phyloP scores from a whole-genome alignment of 2,113 vertebrate genomes.

The Syngnathus typhle region DNA sequence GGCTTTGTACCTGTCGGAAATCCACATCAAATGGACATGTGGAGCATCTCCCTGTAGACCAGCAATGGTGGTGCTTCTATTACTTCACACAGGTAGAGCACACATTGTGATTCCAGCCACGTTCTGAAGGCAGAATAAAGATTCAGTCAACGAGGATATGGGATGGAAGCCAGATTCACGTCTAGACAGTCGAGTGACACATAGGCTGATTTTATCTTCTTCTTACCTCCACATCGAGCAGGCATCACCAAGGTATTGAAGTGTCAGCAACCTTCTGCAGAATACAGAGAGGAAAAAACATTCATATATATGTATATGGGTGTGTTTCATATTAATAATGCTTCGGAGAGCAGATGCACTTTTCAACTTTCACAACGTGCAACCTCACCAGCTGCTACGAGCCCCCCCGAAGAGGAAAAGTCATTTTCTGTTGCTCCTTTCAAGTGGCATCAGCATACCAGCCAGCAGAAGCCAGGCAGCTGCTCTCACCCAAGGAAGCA shows the following conservation, averaged over 20 bases:
- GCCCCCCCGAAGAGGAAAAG: neutral
- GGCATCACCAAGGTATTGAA: neutral
- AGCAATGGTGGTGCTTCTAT: neutral
- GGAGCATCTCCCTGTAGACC: neutral
- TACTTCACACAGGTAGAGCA: conserved; percentile 2
- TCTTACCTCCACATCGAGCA: neutral
- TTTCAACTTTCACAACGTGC: too few relatives aligned
- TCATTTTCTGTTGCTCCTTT: neutral
- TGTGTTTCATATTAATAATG: too few relatives aligned
- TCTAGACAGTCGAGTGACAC: conserved; percentile 19
- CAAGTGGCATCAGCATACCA: neutral
- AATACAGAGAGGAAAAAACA: neutral
- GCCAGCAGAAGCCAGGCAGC: neutral
- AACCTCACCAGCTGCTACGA: neutral
- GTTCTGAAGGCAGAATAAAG: conserved; percentile 1
- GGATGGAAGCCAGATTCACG: neutral
- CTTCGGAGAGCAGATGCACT: too few relatives aligned
- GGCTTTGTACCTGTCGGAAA: neutral
- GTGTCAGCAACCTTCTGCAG: neutral
- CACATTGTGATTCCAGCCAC: conserved; percentile 5
- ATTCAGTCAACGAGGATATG: neutral
- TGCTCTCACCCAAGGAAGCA: neutral
- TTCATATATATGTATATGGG: too few relatives aligned
- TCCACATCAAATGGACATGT: neutral
- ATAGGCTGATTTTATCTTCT: neutral